Base-by-base conservation (phyloP, 2,888 invertebrate genomes). In the Sclerodermus sp. region DNA sequence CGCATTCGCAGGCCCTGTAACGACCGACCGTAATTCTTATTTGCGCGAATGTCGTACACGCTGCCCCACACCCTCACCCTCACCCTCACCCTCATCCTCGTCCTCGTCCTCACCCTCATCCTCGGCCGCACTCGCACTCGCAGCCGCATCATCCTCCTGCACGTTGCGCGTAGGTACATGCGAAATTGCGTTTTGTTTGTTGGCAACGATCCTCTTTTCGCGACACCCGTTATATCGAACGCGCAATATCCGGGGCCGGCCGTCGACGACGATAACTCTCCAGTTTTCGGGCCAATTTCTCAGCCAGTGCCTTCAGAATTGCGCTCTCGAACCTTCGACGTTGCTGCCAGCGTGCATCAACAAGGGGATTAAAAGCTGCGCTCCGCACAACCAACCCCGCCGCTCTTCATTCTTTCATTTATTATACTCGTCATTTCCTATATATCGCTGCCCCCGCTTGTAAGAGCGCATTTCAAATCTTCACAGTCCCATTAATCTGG, bases 1-100 rank as follows among this genome's bases (percentile, higher is more conserved):
- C 42, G 31, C 32, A 49, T 34, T 39, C 16, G 17, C 39, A 12
- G 15, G 39, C 14, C n/a, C 17, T 16, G 46, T 56, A 63, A 64
- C 58, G 57, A 55, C 55, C 40, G 32, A 12, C 47, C 56, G 56
- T 63, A 61, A 63, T 63, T 63, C 58, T 64, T 61, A 64, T 63
- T 60, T 52, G 46, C 51, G 39, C 37, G 38, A 18, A 39, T 44
- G 32, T 38, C 31, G 14, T 42, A 10, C 12, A 31, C 37, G 36
- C 14, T 36, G 12, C 30, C 23, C 37, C 14, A 3, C 29, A 14
- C 29, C 34, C 12, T 12, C n/a, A 34, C 4, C n/a, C 34, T 14
- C 10, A 34, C 8, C n/a, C 23, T 23, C 23, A 3, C 23, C 8
- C 3, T 23, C 3, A 23, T 23, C 8, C 23, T 23, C 4, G 34